Evolutionary conservation across 2,888 invertebrate genomes (phyloP).

Genomic region (Timandra comae): DNA sequence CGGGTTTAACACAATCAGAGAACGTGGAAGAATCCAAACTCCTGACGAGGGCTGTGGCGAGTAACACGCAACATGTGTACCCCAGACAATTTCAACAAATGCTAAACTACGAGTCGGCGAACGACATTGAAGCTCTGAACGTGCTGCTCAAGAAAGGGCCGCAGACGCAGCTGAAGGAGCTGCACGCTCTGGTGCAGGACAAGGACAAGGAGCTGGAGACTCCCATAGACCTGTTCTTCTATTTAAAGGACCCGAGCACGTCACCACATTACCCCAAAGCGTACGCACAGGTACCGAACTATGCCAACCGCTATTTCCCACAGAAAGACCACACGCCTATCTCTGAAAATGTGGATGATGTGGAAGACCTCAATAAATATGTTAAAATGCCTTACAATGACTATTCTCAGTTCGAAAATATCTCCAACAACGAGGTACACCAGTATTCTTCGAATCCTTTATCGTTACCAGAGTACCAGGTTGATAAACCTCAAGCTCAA

Average conservation of each 20-base stretch:
- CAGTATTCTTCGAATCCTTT: too few species aligned
- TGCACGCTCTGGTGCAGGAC: constrained; percentile 59
- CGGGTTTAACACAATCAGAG: constrained; percentile 34
- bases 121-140: constrained; percentile 60
- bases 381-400: constrained; percentile 14
- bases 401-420: too few species aligned
- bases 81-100: constrained; percentile 52
- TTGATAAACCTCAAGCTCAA: constrained; percentile 32
- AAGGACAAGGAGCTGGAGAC: constrained; percentile 34
- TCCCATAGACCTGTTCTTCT: constrained; percentile 57
- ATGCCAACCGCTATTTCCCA: constrained; percentile 34
- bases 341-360: constrained; percentile 59
- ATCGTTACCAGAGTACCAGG: too few species aligned
- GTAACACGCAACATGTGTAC: constrained; percentile 42
- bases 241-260: constrained; percentile 42
- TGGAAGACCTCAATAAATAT: constrained; percentile 48
- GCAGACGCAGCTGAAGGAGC: constrained; percentile 63
- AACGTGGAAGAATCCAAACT: constrained; percentile 30
- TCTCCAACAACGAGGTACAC: too few species aligned
- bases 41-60: constrained; percentile 45
- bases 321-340: constrained; percentile 60
- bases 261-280: constrained; percentile 34
- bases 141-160: constrained; percentile 66
- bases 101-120: constrained; percentile 48
- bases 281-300: constrained; percentile 35